Percentiles rank a stretch among this genome's conserved stretches.
Conservation (phyloP, 2,113 vertebrate species). For the Halcyon malimbica region DNA sequence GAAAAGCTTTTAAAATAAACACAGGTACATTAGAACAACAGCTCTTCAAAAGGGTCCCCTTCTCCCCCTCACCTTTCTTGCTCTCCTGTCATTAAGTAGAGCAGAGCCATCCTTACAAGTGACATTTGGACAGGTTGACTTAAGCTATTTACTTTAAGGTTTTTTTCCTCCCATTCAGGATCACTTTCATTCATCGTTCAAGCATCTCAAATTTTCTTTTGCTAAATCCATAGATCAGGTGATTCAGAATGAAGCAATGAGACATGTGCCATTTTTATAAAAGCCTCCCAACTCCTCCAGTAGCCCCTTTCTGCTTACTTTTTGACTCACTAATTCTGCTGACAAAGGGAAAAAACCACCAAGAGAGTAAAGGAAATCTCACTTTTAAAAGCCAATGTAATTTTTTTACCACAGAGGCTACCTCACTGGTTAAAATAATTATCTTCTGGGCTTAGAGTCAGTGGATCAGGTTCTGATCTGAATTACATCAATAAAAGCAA, state of each 20-base stretch:
- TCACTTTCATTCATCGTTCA: slow-evolving; percentile 50
- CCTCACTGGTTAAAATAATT: not conserved
- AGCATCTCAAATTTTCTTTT: slow-evolving; percentile 12
- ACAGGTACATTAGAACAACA: slow-evolving; percentile 67
- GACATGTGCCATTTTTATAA: not conserved
- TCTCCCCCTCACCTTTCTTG: slow-evolving; percentile 24
- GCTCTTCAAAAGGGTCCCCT: not conserved
- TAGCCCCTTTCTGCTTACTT: not conserved
- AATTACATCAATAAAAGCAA: not conserved
- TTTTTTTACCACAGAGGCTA: not conserved
- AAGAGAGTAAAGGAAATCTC: not conserved
- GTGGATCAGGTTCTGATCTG: not conserved
- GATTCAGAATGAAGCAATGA: not conserved
- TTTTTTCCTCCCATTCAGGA: slow-evolving; percentile 26
- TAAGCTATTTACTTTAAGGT: slow-evolving; percentile 41
- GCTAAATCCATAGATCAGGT: not conserved
- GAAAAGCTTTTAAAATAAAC: slow-evolving; percentile 73
- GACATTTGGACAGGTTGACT: slow-evolving; percentile 26
- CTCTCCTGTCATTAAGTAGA: slow-evolving; percentile 47
- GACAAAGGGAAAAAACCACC: not conserved
- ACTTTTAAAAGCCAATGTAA: not conserved
- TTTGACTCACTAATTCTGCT: not conserved
- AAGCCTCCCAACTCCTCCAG: not conserved
- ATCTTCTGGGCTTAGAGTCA: not conserved
- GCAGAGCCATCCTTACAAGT: slow-evolving; percentile 22